phyloP scores from a whole-genome alignment of 2,113 vertebrate genomes.

The Bubo blakistoni region DNA sequence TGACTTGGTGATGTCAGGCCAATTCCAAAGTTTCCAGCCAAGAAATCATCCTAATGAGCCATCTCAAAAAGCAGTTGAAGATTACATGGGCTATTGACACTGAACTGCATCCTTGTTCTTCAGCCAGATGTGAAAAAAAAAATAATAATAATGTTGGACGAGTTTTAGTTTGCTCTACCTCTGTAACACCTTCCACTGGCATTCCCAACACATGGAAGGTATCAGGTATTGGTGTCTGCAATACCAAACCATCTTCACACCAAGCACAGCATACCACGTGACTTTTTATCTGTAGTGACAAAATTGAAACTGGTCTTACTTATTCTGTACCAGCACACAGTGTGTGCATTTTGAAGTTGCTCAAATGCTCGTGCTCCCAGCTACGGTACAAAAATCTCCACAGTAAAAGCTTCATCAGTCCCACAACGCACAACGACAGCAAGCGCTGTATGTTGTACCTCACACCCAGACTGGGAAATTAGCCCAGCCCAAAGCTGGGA shows the following conservation, averaged over 20 bases:
- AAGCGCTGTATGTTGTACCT: too few species aligned
- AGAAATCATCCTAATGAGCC: not conserved
- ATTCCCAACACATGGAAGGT: not conserved
- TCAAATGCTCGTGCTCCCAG: not conserved
- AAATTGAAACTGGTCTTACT: not conserved
- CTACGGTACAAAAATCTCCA: not conserved
- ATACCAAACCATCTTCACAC: not conserved
- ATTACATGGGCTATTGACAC: not conserved
- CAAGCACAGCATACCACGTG: not conserved
- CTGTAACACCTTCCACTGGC: not conserved
- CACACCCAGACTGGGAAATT: not conserved
- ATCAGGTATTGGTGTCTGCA: not conserved
- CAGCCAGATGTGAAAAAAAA: not conserved
- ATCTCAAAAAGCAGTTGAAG: not conserved
- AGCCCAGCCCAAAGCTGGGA: not conserved
- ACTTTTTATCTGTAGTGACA: not conserved
- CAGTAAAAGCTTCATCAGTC: not conserved
- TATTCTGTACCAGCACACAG: not conserved
- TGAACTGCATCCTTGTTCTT: not conserved
- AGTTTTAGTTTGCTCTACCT: not conserved
- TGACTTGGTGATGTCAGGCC: not conserved
- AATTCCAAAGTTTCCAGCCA: not conserved
- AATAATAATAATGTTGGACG: fast-evolving
- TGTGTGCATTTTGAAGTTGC: not conserved
- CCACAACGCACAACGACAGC: not conserved